phyloP scores from a whole-genome alignment of 2,888 invertebrate species.

The Mesochorus sp. region DNA sequence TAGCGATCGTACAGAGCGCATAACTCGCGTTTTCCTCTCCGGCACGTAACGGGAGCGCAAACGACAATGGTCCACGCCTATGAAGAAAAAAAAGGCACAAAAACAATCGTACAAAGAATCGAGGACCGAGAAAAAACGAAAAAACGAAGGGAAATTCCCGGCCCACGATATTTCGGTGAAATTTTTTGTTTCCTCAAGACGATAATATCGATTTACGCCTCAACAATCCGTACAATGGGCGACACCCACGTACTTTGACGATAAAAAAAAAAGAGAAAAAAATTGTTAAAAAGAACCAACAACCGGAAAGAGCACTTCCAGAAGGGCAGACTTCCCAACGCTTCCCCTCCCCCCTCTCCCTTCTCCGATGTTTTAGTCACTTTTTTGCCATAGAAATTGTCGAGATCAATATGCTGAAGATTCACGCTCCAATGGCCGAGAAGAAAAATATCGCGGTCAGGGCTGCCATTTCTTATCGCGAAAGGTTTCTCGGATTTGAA shows the following conservation, averaged over 20 bases:
- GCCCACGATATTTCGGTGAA: not conserved
- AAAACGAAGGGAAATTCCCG: not conserved
- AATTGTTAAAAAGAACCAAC: no score
- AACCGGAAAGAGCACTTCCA: not conserved
- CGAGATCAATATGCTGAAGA: not conserved
- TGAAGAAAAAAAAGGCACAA: conserved; percentile 11
- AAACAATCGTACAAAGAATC: conserved; percentile 12
- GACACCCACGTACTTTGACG: no score
- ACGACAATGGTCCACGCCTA: conserved; percentile 27
- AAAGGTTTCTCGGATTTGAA: not conserved
- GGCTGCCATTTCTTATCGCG: not conserved
- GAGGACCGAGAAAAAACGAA: not conserved
- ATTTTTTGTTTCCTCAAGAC: not conserved
- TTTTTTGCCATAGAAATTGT: not conserved
- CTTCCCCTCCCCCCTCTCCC: no score
- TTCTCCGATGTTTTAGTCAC: not conserved
- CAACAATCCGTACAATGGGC: not conserved
- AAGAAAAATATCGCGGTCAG: not conserved
- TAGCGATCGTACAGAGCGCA: conserved; percentile 16
- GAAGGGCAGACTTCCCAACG: no score
- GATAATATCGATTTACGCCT: not conserved
- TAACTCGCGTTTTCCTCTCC: conserved; percentile 23
- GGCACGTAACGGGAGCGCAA: conserved; percentile 37
- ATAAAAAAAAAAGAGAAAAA: no score
- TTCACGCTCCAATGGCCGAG: not conserved